Conservation (phyloP, 2,797 vertebrate species). For the Pantherophis alleghaniensis region DNA sequence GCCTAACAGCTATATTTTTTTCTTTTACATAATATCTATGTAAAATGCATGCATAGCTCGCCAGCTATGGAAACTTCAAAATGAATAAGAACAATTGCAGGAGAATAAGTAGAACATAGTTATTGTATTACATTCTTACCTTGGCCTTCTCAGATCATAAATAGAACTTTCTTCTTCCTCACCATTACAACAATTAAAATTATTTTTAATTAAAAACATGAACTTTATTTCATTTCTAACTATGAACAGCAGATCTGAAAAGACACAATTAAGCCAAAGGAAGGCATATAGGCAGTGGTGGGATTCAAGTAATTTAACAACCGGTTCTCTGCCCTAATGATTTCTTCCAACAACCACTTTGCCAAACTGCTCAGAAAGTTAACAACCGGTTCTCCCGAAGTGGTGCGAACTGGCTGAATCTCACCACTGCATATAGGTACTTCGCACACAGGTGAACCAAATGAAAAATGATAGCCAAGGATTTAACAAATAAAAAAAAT, state of each 20-base stretch:
- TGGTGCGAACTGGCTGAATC: too few species aligned
- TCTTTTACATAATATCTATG: not conserved
- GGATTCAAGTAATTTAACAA: too few species aligned
- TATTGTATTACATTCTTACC: conserved; percentile 3
- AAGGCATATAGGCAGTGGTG: not conserved
- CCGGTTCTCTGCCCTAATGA: too few species aligned
- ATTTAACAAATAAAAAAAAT: not conserved
- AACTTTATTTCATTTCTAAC: conserved; percentile 32
- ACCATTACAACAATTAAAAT: conserved; percentile 9
- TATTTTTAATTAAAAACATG: conserved; percentile 29
- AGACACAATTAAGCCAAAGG: not conserved
- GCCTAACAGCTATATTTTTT: not conserved
- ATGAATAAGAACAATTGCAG: not conserved
- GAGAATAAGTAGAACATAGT: not conserved
- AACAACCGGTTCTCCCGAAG: too few species aligned
- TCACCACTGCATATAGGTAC: too few species aligned
- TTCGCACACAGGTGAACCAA: not conserved
- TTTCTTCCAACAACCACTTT: too few species aligned
- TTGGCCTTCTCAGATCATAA: conserved; percentile 14
- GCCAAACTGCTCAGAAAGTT: too few species aligned
- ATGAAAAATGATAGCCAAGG: conserved; percentile 8
- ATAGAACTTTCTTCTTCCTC: not conserved
- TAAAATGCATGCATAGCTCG: conserved; percentile 11
- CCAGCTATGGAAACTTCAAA: conserved; percentile 3
- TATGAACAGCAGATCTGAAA: conserved; percentile 2